Evolutionary conservation across 2,797 vertebrate genomes (phyloP).

Genomic region (Emydoidea blandingii): DNA sequence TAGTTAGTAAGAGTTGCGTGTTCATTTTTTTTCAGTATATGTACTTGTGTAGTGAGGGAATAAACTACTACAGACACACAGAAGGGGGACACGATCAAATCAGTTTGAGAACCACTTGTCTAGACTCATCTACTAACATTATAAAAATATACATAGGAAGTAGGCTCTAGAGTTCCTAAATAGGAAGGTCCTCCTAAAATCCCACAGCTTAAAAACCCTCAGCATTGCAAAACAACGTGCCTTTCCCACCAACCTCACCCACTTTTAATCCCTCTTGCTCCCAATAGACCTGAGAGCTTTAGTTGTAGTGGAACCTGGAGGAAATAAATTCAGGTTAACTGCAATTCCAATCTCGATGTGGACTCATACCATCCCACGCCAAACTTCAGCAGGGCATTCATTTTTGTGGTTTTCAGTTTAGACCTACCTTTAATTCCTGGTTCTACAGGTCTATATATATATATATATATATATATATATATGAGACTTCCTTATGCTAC

Average conservation of each 20-base stretch:
- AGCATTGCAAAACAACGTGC: not conserved
- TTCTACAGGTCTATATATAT: not conserved
- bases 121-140: not conserved
- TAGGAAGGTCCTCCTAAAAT: not conserved
- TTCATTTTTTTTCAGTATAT: too few relatives aligned
- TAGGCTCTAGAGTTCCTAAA: not conserved
- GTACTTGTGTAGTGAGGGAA: too few relatives aligned
- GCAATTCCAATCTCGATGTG: not conserved
- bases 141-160: not conserved
- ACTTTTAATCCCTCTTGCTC: not conserved
- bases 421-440: rapidly evolving
- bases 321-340: not conserved
- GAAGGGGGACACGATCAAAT: too few relatives aligned
- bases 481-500: not conserved
- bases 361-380: not conserved
- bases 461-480: too few relatives aligned
- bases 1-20: too few relatives aligned
- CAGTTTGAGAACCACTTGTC: too few relatives aligned
- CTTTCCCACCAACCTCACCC: not conserved
- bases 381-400: not conserved
- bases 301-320: not conserved
- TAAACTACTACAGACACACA: too few relatives aligned
- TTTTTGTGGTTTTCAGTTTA: not conserved
- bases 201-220: not conserved
- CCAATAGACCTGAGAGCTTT: not conserved